Evolutionary conservation across 2,888 invertebrate genomes (phyloP), one percentile per base, ranked within the genome.

Genomic region (Hololepta plana): DNA sequence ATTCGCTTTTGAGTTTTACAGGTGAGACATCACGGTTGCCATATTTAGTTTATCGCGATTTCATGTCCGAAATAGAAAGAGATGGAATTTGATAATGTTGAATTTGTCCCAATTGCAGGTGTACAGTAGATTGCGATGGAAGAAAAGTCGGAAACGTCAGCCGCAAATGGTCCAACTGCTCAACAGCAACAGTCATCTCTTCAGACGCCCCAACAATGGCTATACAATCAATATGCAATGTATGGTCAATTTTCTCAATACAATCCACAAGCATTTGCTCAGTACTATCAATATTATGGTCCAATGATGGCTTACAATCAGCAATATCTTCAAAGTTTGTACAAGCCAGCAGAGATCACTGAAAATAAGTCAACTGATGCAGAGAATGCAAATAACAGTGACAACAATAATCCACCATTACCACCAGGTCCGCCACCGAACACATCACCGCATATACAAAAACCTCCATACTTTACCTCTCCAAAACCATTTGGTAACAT

Each of bases 371-470:
- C n/a, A n/a, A n/a, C n/a, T n/a, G n/a, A n/a, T n/a, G n/a, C n/a
- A 17, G 35, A 35, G 16, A 33, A 38, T 10, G 32, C 37, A 24
- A 36, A 30, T 24, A 33, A 38, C 27, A 41, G 42, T 27, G 32
- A 54, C 28, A 52, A 53, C 36, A 49, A 53, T 26, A 50, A 49
- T 39, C 51, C 67, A n/a, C 67, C 68, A 30, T 49, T 67, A 32
- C 69, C 70, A 9, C 59, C 66, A 16, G 64, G 64, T 26, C 65
- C 68, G 24, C 62, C 64, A 29, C 62, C 61, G 24, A 52, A 56
- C 9, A 39, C 49, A 12, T 32, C 35, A 24, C 33, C 40, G 27
- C 27, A 22, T 23, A 28, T 46, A 31, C 53, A 53, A 25, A 51
- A 57, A 15, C 55, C 57, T 21, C 47, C 53, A 13, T 42, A 39